Evolutionary conservation across 2,888 invertebrate genomes (phyloP), one percentile per base, ranked within the genome.

Genomic region (Pyrochroa serraticornis): DNA sequence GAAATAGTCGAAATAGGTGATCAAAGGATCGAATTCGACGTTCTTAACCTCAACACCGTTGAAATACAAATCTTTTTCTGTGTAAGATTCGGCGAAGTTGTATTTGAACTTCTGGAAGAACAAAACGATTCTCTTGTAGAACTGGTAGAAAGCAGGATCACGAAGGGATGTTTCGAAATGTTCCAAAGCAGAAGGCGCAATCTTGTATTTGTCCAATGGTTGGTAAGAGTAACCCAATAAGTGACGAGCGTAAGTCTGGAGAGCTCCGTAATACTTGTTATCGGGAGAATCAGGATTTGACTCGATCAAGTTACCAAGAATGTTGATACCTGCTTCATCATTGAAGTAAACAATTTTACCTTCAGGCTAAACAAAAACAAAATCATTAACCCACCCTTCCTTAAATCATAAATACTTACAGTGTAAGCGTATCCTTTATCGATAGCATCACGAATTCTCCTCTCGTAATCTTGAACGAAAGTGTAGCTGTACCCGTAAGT

Each of bases 131-230:
- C 83, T 83, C 71, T 87, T 85, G 82, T 80, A 84, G 58, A 89
- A 82, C 74, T 85, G 83, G 77, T 85, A 90, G 82, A 87, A 88
- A 32, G 85, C 85, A 7, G 89, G 89, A 69, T 90, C 90, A 45
- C 87, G 84, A 9, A 87, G 78, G 6, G 84, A 80, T 7, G 87
- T 87, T 71, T 87, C 84, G 69, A 83, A 84, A 66, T 87, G 83
- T 70, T 88, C 86, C 62, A 89, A 76, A 6, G 79, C 83, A 7
- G 87, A 85, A 33, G 88, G 88, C 0, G 81, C 77, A 53, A 84
- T 79, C 57, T 82, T 61, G 54, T 76, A 72, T 8, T 81, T 78
- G 64, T 60, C 72, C 71, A 70, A 13, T 35, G 70, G 67, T 55
- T 70, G 67, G 32, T 63, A 60, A 13, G 75, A 69, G 62, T 75